Conservation (phyloP, 2,888 invertebrate genomes). For the Watsonalla binaria region DNA sequence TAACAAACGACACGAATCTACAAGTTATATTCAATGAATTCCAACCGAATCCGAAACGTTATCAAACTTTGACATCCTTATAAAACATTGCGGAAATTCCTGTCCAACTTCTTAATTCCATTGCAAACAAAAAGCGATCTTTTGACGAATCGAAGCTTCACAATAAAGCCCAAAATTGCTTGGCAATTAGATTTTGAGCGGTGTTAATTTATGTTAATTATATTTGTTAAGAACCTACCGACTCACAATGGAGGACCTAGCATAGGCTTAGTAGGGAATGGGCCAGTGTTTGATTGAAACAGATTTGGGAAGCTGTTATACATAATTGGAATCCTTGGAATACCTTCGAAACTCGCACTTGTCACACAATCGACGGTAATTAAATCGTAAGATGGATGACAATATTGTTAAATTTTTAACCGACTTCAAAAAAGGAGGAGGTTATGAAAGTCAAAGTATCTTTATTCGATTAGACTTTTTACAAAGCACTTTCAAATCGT, state of each 20-base stretch:
- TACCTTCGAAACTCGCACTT: neutral
- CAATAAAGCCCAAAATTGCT: neutral
- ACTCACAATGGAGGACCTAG: neutral
- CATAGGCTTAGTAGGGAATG: neutral
- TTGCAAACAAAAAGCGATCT: slow-evolving; percentile 9
- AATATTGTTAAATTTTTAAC: neutral
- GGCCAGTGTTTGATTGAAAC: neutral
- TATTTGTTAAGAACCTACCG: neutral
- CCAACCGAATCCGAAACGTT: slow-evolving; percentile 11
- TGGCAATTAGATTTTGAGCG: neutral
- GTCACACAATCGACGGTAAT: neutral
- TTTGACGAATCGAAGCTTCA: slow-evolving; percentile 3
- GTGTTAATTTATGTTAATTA: slow-evolving; percentile 1
- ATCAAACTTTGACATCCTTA: slow-evolving; percentile 20
- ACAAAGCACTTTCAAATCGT: too few species aligned
- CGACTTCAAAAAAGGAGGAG: too few species aligned
- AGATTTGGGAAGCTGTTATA: neutral
- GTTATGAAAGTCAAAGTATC: too few species aligned
- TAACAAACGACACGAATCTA: neutral
- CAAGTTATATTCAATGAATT: neutral
- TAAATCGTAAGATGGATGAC: neutral
- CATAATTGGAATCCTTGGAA: neutral
- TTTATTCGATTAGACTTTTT: too few species aligned
- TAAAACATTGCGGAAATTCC: slow-evolving; percentile 18
- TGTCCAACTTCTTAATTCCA: slow-evolving; percentile 7